These are phyloP conservation scores for Lagopus leucura DNA, from an alignment of 2,113 vertebrate genomes.

Conservation along the genomic window DNA sequence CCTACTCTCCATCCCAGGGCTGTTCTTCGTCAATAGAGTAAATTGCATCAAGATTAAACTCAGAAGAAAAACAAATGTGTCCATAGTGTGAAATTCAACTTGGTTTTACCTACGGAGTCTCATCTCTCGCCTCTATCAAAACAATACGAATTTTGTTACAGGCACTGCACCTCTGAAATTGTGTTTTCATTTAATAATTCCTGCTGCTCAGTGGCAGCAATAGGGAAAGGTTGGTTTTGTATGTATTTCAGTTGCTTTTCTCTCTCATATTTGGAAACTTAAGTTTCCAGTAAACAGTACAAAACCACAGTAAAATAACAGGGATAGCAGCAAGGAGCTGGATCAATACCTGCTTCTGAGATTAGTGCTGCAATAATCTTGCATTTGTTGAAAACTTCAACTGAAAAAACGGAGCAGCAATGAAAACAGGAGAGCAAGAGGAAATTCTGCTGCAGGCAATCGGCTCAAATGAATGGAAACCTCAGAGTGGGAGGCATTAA, in stretches of 20 bases:
- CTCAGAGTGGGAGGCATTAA: background rate
- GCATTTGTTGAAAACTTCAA: background rate
- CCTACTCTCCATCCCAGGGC: too few species aligned
- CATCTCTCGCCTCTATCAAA: background rate
- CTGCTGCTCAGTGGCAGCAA: background rate
- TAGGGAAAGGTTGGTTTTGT: background rate
- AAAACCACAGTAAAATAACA: background rate
- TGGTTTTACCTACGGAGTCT: background rate
- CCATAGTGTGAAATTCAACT: background rate
- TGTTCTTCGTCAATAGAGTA: too few species aligned
- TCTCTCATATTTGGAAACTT: background rate
- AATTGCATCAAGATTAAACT: background rate
- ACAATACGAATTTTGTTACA: background rate
- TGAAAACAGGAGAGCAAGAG: background rate
- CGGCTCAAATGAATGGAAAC: background rate
- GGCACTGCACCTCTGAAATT: background rate
- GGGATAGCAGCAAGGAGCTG: background rate
- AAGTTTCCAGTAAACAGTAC: background rate
- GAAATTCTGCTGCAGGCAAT: background rate
- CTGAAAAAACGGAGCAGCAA: background rate
- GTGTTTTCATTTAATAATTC: background rate
- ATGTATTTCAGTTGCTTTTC: background rate
- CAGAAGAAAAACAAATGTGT: background rate
- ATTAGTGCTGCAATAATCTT: background rate
- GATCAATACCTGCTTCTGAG: background rate